A percentile compares a stretch with the other conserved stretches of the same genome.
Evolutionary conservation across 2,888 invertebrate genomes (phyloP).

Genomic region (Callinectes sapidus): DNA sequence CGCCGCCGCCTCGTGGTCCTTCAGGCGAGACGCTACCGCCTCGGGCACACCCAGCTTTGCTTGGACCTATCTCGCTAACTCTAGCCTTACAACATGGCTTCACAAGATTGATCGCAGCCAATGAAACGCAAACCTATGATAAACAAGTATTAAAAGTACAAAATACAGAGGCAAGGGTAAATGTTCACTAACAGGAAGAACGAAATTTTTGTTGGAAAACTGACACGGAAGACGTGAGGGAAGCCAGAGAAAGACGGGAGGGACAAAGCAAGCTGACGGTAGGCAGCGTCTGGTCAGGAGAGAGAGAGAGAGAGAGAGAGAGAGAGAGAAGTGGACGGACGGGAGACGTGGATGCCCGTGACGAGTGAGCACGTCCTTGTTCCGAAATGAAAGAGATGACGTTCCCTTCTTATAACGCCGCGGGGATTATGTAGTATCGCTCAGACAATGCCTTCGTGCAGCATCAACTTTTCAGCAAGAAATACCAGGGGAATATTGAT

Average conservation of each 20-base stretch:
- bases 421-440: not conserved
- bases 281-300: not conserved
- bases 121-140: not conserved
- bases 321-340: not conserved
- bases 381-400: not conserved
- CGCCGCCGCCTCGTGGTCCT: not conserved
- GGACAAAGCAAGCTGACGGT: not conserved
- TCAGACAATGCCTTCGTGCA: not conserved
- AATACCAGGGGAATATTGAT: not conserved
- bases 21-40: slow-evolving; percentile 1
- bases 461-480: not conserved
- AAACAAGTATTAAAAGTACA: not conserved
- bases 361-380: not conserved
- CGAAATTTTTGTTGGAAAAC: not conserved
- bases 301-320: not conserved
- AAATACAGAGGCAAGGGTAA: not conserved
- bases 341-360: not conserved
- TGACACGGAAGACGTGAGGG: not conserved
- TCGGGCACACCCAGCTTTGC: not conserved
- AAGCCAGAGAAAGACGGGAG: not conserved
- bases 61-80: not conserved
- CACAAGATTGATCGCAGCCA: not conserved
- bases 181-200: not conserved
- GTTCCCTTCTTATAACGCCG: not conserved
- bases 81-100: not conserved